Evolutionary conservation across 2,797 vertebrate genomes (phyloP).

Genomic region (Sebastes steindachneri): DNA sequence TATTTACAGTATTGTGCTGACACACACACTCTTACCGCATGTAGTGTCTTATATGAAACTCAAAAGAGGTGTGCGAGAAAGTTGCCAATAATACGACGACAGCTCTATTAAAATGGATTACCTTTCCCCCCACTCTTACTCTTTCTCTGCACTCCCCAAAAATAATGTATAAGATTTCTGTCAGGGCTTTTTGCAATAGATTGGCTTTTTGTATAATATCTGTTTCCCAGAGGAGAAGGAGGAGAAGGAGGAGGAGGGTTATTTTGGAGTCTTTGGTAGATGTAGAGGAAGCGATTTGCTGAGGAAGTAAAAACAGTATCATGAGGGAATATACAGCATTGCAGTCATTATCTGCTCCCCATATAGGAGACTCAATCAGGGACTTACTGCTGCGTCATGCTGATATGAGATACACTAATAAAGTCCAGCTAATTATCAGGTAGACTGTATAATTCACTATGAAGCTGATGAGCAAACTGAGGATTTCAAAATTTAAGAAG

Average conservation of each 20-base stretch:
- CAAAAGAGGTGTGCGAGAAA: slow-evolving; percentile 51
- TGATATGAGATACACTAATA: slow-evolving; percentile 22
- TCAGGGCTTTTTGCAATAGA: slow-evolving; percentile 61
- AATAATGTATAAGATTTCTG: slow-evolving; percentile 68
- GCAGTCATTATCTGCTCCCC: slow-evolving; percentile 44
- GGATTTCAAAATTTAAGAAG: neutral
- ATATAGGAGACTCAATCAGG: slow-evolving; percentile 23
- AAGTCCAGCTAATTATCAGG: slow-evolving; percentile 13
- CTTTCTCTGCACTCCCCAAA: slow-evolving; percentile 37
- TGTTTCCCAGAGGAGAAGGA: slow-evolving; percentile 44
- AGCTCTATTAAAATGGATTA: slow-evolving; percentile 82
- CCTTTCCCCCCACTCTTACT: slow-evolving; percentile 39
- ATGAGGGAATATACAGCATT: slow-evolving; percentile 48
- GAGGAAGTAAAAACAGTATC: slow-evolving; percentile 56
- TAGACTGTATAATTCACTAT: neutral
- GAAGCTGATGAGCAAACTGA: neutral
- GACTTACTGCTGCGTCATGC: slow-evolving; percentile 3
- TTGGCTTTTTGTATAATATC: slow-evolving; percentile 72
- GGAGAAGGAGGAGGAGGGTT: slow-evolving; percentile 26
- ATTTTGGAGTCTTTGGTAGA: slow-evolving; percentile 51
- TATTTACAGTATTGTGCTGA: slow-evolving; percentile 83
- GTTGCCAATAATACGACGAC: slow-evolving; percentile 75
- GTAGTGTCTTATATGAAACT: slow-evolving; percentile 73
- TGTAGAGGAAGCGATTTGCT: slow-evolving; percentile 57
- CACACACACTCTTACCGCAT: slow-evolving; percentile 64